Conservation (phyloP, 2,797 vertebrate species). For the Gymnothorax javanicus region DNA sequence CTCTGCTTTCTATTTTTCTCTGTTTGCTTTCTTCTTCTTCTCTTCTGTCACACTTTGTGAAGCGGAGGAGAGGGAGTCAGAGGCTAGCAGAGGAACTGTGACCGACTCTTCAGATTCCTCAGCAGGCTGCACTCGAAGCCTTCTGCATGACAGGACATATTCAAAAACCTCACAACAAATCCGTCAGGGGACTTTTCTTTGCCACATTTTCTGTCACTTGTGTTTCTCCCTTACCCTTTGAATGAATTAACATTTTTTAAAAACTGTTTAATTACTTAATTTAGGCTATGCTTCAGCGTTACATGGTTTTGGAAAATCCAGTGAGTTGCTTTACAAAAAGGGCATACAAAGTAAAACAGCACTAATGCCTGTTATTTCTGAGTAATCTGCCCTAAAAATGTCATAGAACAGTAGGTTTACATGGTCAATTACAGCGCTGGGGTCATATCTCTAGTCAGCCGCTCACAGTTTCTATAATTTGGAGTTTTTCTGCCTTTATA, state of each 20-base stretch:
- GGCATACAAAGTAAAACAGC: conserved; percentile 9
- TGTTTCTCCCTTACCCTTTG: neutral
- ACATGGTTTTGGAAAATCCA: neutral
- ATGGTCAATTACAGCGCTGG: conserved; percentile 46
- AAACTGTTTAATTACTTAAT: neutral
- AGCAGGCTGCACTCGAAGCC: conserved; percentile 62
- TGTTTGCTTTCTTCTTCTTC: conserved; percentile 52
- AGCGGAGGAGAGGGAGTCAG: conserved; percentile 63
- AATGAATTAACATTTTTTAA: neutral
- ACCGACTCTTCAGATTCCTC: conserved; percentile 71
- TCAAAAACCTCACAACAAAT: neutral
- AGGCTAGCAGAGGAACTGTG: conserved; percentile 59
- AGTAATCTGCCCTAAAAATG: conserved; percentile 20
- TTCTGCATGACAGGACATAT: conserved; percentile 60
- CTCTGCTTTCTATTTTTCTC: conserved; percentile 64
- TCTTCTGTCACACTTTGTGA: conserved; percentile 66
- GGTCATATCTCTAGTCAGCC: conserved; percentile 45
- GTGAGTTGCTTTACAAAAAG: neutral
- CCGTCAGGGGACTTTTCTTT: neutral
- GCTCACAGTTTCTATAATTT: conserved; percentile 63
- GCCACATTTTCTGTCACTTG: neutral
- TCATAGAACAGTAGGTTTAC: conserved; percentile 34
- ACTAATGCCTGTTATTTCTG: neutral
- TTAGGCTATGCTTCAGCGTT: neutral
- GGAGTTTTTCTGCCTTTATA: conserved; percentile 49